Base-by-base conservation (phyloP, 2,797 vertebrate species). In the Salarias fasciatus region DNA sequence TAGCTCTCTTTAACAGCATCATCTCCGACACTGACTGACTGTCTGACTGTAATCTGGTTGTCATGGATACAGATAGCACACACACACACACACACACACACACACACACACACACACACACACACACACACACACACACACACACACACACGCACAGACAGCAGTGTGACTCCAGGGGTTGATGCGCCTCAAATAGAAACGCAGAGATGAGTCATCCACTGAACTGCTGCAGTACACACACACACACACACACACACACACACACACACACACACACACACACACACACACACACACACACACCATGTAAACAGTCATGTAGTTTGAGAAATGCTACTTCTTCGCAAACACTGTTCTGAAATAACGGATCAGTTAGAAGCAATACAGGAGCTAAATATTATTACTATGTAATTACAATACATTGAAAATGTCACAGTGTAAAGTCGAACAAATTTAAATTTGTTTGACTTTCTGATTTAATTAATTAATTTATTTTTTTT, bases 161-260 rank as follows among this genome's bases (percentile, higher is more conserved):
- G 75, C 77, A 78, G 63, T 81, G 81, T 82, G 77, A 82, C 75
- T 88, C 85, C 79, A 87, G 88, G 86, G 84, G 86, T 89, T 90
- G 85, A 91, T 88, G 87, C 75, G 80, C 83, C 86, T 88, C 88
- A 90, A 91, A 92, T 88, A 92, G 90, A 91, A 91, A 82, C 70
- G 84, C 89, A 89, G 84, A 87, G 85, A 91, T 91, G 89, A 91
- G 88, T 91, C 88, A 89, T 89, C 82, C 75, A 10, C 85, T 69
- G 62, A 84, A 71, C 80, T 86, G 42, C 87, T 86, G 88, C 89
- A 88, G 83, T 82, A 71, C 57, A 64, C 54, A 67, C 74, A 72
- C 55, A 61, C 56, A 64, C 53, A 55, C 65, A 60, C 51, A 15
- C 61, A 53, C 50, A 45, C 63, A 57, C 61, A 51, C 61, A 54